Percentiles rank a stretch among this genome's conserved stretches.
Evolutionary conservation across 2,888 invertebrate genomes (phyloP).

Genomic region (Melipona beecheii): DNA sequence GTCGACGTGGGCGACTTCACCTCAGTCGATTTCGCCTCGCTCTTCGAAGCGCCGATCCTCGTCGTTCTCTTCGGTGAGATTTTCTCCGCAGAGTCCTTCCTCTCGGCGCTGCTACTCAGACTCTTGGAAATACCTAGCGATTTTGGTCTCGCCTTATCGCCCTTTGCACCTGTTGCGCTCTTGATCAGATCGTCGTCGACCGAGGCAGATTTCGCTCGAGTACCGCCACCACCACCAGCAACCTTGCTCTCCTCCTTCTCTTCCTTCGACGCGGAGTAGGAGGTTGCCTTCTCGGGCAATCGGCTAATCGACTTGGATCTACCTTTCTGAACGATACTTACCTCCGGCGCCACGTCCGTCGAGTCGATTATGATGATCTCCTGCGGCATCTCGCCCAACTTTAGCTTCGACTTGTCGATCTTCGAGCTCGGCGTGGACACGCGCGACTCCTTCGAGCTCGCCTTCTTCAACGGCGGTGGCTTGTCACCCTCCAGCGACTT

Average conservation of each 20-base stretch:
- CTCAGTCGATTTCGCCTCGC: not conserved
- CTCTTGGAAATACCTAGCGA: constrained; percentile 83
- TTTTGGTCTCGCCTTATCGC: constrained; percentile 80
- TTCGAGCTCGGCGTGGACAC: constrained; percentile 77
- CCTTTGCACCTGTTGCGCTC: constrained; percentile 61
- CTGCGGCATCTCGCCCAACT: constrained; percentile 82
- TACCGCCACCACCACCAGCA: constrained; percentile 1
- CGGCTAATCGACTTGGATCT: constrained; percentile 82
- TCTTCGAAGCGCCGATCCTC: constrained; percentile 43
- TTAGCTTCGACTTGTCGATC: constrained; percentile 82
- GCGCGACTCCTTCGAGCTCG: constrained; percentile 77
- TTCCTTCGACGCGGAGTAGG: constrained; percentile 75
- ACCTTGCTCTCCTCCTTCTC: constrained; percentile 77
- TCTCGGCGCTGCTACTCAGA: constrained; percentile 80
- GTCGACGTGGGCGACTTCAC: constrained; percentile 2
- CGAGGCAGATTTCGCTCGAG: constrained; percentile 80
- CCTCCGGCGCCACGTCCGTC: constrained; percentile 80
- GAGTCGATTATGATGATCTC: constrained; percentile 83
- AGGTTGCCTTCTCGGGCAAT: constrained; percentile 75
- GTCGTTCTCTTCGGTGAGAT: constrained; percentile 79
- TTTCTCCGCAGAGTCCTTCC: constrained; percentile 79
- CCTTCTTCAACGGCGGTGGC: constrained; percentile 79
- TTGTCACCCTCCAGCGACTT: constrained; percentile 82
- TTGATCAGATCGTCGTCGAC: constrained; percentile 82
- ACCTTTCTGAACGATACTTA: constrained; percentile 82